A percentile compares a stretch with the other conserved stretches of the same genome.
phyloP scores from a whole-genome alignment of 2,113 vertebrate species.

The Hemiprocne comata region DNA sequence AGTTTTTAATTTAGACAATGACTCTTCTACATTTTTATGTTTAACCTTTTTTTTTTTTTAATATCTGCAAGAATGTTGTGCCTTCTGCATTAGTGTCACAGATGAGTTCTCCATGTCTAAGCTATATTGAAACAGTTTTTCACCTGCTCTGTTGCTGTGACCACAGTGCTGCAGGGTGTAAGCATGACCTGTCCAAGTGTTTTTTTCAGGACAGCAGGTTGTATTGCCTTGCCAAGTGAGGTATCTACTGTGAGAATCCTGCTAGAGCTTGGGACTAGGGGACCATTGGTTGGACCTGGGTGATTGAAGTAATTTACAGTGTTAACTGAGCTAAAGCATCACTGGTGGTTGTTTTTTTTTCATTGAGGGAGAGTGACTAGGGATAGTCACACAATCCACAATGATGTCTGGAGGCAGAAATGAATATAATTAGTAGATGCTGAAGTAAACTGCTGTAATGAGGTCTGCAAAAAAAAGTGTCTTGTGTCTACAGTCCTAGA shows the following conservation, averaged over 20 bases:
- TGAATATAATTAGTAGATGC: neutral
- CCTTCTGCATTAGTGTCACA: neutral
- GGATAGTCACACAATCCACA: neutral
- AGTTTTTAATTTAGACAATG: neutral
- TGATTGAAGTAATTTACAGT: neutral
- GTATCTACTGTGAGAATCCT: neutral
- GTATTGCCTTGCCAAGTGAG: neutral
- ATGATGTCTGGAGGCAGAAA: neutral
- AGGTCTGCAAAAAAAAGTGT: neutral
- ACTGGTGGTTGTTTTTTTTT: neutral
- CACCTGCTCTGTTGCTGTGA: neutral
- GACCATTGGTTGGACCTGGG: neutral
- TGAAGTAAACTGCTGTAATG: neutral
- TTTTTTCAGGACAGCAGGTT: neutral
- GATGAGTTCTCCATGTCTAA: neutral
- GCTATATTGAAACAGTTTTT: neutral
- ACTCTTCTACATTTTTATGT: neutral
- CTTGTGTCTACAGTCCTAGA: neutral
- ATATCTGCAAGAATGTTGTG: rapidly evolving
- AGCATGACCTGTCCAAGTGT: neutral
- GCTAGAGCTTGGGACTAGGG: neutral
- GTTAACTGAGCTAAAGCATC: neutral
- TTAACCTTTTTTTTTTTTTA: neutral
- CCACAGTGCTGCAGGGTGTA: neutral
- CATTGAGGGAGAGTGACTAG: neutral